phyloP scores from a whole-genome alignment of 1,140 invertebrate species.

The Solen grandis region DNA sequence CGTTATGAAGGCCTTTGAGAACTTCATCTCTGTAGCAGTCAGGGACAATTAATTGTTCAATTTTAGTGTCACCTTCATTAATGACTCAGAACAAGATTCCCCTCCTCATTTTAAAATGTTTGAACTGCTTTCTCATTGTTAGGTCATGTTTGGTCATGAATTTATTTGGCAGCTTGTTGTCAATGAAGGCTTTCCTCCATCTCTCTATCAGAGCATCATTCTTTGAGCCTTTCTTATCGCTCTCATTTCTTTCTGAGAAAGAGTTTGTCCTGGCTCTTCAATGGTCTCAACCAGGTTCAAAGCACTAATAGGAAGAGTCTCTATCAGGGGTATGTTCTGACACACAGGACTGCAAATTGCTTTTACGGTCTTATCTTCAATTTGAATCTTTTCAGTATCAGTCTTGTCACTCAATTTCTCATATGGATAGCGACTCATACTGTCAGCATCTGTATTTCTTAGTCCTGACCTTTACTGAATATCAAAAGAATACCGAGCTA shows the following conservation, averaged over 20 bases:
- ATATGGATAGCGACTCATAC: constrained; percentile 32
- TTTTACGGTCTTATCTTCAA: not conserved
- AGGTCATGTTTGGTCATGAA: not conserved
- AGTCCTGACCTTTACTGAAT: constrained; percentile 43
- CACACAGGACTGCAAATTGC: not conserved
- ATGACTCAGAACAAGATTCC: no score
- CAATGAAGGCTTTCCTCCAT: not conserved
- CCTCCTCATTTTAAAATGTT: no score
- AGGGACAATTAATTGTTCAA: not conserved
- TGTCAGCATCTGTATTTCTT: constrained; percentile 54
- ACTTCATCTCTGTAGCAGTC: no score
- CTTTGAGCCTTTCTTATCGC: constrained; percentile 3
- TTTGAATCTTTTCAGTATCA: not conserved
- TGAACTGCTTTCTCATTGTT: not conserved
- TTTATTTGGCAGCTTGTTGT: not conserved
- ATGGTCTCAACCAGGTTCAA: not conserved
- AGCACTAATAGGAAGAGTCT: not conserved
- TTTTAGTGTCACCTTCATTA: not conserved
- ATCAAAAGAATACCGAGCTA: constrained; percentile 44
- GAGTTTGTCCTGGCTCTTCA: constrained; percentile 8
- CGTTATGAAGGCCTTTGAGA: not conserved
- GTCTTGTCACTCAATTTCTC: not conserved
- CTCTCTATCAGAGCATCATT: not conserved
- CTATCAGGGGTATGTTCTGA: not conserved
- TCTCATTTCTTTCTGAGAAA: not conserved